Conservation (phyloP, 2,888 invertebrate genomes). For the Erannis defoliaria region DNA sequence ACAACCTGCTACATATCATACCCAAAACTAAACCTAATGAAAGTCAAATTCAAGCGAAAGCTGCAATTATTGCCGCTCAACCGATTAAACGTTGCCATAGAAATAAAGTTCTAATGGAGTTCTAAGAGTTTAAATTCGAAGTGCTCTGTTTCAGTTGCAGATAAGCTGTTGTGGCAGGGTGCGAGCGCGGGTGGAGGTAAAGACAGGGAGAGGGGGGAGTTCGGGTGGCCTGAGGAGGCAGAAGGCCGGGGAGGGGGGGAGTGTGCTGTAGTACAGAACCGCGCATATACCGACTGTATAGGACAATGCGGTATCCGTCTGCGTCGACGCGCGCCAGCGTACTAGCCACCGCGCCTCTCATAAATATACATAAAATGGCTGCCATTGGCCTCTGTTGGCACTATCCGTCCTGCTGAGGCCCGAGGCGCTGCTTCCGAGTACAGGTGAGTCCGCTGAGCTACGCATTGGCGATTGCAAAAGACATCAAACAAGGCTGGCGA, state of each 20-base stretch:
- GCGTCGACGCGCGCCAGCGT: slow-evolving; percentile 80
- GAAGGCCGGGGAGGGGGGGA: slow-evolving; percentile 44
- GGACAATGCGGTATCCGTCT: slow-evolving; percentile 78
- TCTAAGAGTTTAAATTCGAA: slow-evolving; percentile 44
- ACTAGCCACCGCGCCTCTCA: slow-evolving; percentile 61
- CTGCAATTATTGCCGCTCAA: slow-evolving; percentile 36
- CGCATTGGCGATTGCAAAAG: slow-evolving; percentile 20
- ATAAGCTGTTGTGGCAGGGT: slow-evolving; percentile 34
- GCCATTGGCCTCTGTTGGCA: slow-evolving; percentile 55
- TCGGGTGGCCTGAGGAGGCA: neutral
- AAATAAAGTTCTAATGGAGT: slow-evolving; percentile 49
- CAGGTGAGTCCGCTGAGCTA: slow-evolving; percentile 77
- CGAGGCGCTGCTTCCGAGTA: slow-evolving; percentile 47
- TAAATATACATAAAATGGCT: slow-evolving; percentile 68
- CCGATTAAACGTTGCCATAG: slow-evolving; percentile 44
- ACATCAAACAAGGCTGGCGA: slow-evolving; percentile 6
- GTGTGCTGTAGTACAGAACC: slow-evolving; percentile 45
- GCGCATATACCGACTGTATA: slow-evolving; percentile 71
- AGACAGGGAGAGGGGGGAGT: slow-evolving; percentile 41
- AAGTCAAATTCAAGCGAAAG: slow-evolving; percentile 10
- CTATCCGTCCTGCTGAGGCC: slow-evolving; percentile 54
- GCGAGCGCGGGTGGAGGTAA: slow-evolving; percentile 24
- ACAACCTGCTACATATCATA: neutral
- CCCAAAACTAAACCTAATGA: neutral
- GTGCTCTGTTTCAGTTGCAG: slow-evolving; percentile 41